Evolutionary conservation across 2,888 invertebrate genomes (phyloP).

Genomic region (Netelia inedita): DNA sequence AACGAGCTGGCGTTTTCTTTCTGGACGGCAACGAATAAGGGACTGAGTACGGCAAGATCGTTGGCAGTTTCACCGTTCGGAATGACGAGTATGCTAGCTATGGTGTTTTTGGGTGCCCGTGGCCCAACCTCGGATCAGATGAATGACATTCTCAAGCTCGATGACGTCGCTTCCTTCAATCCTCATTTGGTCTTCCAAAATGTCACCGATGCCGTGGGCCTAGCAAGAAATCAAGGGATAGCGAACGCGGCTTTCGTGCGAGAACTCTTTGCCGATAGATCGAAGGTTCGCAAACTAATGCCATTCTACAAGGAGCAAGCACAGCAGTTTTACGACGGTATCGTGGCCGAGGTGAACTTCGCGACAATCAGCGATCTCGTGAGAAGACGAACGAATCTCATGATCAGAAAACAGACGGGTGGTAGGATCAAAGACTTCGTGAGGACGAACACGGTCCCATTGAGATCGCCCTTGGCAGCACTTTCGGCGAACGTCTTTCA

Average conservation of each 20-base stretch:
- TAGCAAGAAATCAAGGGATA: slow-evolving; percentile 89
- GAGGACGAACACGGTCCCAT: slow-evolving; percentile 90
- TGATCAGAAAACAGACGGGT: slow-evolving; percentile 92
- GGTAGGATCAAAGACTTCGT: slow-evolving; percentile 92
- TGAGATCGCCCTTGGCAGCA: slow-evolving; percentile 92
- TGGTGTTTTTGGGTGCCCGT: slow-evolving; percentile 95
- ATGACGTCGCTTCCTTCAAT: slow-evolving; percentile 96
- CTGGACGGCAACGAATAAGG: slow-evolving; percentile 90
- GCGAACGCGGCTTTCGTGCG: slow-evolving; percentile 93
- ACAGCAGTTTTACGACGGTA: slow-evolving; percentile 94
- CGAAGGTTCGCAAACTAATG: slow-evolving; percentile 90
- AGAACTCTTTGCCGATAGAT: slow-evolving; percentile 93
- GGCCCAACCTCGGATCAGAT: slow-evolving; percentile 96
- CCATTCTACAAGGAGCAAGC: slow-evolving; percentile 96
- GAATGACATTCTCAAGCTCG: slow-evolving; percentile 93
- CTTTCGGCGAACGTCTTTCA: slow-evolving; percentile 94
- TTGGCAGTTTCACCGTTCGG: slow-evolving; percentile 94
- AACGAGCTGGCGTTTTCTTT: slow-evolving; percentile 94
- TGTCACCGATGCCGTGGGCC: slow-evolving; percentile 92
- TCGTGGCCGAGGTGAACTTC: slow-evolving; percentile 94
- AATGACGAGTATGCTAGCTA: slow-evolving; percentile 93
- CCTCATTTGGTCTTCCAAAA: slow-evolving; percentile 95
- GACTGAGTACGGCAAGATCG: slow-evolving; percentile 91
- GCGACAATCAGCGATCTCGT: slow-evolving; percentile 93
- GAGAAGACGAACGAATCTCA: slow-evolving; percentile 92